phyloP scores from a whole-genome alignment of 2,888 invertebrate species.

The Gasteruption jaculator region DNA sequence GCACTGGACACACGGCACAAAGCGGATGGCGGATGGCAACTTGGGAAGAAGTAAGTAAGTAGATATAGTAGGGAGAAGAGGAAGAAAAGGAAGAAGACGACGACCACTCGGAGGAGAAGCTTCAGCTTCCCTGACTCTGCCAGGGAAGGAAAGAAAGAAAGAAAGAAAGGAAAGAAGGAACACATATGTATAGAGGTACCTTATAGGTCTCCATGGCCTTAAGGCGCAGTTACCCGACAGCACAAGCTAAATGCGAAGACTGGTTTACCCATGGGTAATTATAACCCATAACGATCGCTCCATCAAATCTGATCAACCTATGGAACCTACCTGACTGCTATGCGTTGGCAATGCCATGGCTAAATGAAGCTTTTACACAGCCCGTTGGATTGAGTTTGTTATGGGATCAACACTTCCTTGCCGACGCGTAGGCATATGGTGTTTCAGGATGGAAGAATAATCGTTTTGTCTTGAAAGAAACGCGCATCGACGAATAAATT shows the following conservation, averaged over 20 bases:
- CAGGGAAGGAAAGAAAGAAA: not conserved
- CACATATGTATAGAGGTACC: no score
- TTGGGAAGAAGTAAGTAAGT: constrained; percentile 24
- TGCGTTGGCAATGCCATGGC: constrained; percentile 26
- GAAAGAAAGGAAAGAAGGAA: constrained; percentile 17
- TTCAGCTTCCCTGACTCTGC: no score
- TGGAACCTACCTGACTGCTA: constrained; percentile 15
- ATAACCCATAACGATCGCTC: constrained; percentile 46
- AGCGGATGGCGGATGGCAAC: constrained; percentile 37
- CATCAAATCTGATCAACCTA: constrained; percentile 42
- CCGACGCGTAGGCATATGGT: constrained; percentile 21
- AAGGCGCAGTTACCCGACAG: no score
- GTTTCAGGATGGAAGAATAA: constrained; percentile 30
- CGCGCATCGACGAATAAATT: constrained; percentile 24
- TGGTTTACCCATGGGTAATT: constrained; percentile 41
- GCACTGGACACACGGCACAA: constrained; percentile 39
- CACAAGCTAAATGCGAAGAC: constrained; percentile 20
- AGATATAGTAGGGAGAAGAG: constrained; percentile 14
- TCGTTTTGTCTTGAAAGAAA: constrained; percentile 15
- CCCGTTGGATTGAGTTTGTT: constrained; percentile 40
- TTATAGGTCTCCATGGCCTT: no score
- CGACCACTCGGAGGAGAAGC: constrained; percentile 19
- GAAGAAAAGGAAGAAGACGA: constrained; percentile 20
- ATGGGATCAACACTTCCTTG: constrained; percentile 37
- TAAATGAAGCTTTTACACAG: constrained; percentile 45